Conservation (phyloP, 2,113 vertebrate genomes). For the Myanophis thanlyinensis region DNA sequence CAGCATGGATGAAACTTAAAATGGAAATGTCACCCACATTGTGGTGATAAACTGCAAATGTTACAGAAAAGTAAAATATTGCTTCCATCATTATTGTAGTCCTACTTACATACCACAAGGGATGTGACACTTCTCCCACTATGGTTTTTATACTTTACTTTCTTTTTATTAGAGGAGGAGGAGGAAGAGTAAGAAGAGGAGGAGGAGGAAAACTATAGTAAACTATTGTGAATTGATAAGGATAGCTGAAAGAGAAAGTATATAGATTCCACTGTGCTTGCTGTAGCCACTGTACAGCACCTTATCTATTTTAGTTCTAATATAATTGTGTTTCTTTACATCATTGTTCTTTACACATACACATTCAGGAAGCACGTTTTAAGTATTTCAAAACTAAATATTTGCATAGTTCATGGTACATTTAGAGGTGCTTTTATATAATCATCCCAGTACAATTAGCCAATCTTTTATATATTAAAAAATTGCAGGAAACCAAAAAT, state of each 20-base stretch:
- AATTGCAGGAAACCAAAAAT: neutral
- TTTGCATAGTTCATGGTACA: neutral
- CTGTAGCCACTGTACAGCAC: neutral
- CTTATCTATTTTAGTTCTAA: neutral
- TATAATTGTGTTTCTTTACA: neutral
- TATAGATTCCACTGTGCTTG: neutral
- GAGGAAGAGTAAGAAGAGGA: neutral
- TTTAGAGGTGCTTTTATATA: neutral
- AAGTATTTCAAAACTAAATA: neutral
- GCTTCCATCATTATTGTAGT: constrained; percentile 11
- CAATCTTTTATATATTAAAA: neutral
- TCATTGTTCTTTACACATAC: neutral
- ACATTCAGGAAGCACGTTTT: neutral
- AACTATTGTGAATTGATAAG: neutral
- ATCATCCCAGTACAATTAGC: neutral
- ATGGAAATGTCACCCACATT: neutral
- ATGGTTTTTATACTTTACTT: neutral
- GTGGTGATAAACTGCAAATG: constrained; percentile 30
- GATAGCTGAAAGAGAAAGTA: neutral
- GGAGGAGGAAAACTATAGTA: neutral
- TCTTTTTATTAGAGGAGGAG: neutral
- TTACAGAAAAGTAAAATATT: neutral
- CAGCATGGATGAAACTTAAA: constrained; percentile 40
- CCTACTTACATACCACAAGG: constrained; percentile 30
- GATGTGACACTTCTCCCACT: constrained; percentile 33